These are phyloP conservation scores for Tokudaia tokunoshimensis DNA, from an alignment of 2,797 vertebrate genomes.

Conservation along the genomic window DNA sequence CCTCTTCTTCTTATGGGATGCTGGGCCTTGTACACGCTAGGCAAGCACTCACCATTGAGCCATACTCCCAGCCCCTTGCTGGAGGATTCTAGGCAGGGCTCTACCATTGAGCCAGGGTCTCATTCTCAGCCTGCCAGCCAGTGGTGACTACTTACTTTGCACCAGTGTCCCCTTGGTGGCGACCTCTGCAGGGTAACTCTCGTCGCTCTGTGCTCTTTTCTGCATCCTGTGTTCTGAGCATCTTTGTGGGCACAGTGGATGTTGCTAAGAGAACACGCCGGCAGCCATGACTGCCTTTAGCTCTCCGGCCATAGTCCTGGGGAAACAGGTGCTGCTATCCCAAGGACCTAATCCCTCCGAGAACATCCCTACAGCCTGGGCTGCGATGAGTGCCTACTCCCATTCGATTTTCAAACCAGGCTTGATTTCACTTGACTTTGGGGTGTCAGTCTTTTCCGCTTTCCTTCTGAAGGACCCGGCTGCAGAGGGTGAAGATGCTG, in stretches of 20 bases:
- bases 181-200: not conserved
- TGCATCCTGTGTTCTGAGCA: not conserved
- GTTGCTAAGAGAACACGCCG: accelerated
- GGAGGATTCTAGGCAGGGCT: not conserved
- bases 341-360: not conserved
- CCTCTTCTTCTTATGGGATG: not conserved
- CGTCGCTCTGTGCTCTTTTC: not conserved
- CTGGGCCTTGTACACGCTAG: not conserved
- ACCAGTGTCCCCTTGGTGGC: not conserved
- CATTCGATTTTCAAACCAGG: not conserved
- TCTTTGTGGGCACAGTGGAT: accelerated
- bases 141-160: not conserved
- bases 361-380: not conserved
- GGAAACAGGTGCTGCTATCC: accelerated
- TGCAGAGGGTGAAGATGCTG: not conserved
- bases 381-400: not conserved
- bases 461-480: not conserved
- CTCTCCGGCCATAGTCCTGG: not conserved
- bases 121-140: not conserved
- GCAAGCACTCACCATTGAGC: not conserved
- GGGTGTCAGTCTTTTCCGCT: no score
- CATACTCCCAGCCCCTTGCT: no score
- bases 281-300: accelerated
- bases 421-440: constrained; percentile 16
- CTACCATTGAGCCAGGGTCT: not conserved